These are phyloP conservation scores for Druceiella hillmani DNA, from an alignment of 2,888 invertebrate species.

Conservation along the genomic window DNA sequence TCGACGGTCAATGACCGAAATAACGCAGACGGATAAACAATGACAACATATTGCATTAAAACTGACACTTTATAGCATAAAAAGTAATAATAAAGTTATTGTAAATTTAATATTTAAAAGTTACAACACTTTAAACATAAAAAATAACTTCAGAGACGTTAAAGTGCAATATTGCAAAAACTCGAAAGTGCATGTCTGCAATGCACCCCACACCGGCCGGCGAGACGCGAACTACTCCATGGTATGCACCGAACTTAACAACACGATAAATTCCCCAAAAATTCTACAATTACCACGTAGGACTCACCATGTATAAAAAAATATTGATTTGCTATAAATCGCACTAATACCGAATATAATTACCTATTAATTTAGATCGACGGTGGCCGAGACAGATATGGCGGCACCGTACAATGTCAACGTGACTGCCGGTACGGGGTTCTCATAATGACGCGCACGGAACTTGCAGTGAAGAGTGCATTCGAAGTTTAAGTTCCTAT, in stretches of 20 bases:
- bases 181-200: slow-evolving; percentile 52
- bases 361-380: slow-evolving; percentile 57
- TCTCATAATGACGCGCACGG: slow-evolving; percentile 77
- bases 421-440: slow-evolving; percentile 67
- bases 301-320: slow-evolving; percentile 27
- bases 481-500: slow-evolving; percentile 38
- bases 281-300: slow-evolving; percentile 42
- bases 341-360: slow-evolving; percentile 50
- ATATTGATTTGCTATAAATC: slow-evolving; percentile 31
- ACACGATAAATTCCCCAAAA: slow-evolving; percentile 37
- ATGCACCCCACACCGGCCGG: slow-evolving; percentile 54
- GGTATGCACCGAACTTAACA: too few species aligned
- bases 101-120: too few species aligned
- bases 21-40: slow-evolving; percentile 46
- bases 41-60: slow-evolving; percentile 31
- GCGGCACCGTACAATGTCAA: slow-evolving; percentile 64
- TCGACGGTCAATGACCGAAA: slow-evolving; percentile 55
- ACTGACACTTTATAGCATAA: too few species aligned
- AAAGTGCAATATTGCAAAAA: slow-evolving; percentile 52
- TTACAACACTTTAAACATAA: too few species aligned
- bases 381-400: slow-evolving; percentile 61
- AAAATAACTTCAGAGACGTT: background rate
- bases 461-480: slow-evolving; percentile 60
- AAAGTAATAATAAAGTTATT: too few species aligned
- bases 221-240: slow-evolving; percentile 31